Conservation (phyloP, 2,113 vertebrate species). For the Cariama cristata region DNA sequence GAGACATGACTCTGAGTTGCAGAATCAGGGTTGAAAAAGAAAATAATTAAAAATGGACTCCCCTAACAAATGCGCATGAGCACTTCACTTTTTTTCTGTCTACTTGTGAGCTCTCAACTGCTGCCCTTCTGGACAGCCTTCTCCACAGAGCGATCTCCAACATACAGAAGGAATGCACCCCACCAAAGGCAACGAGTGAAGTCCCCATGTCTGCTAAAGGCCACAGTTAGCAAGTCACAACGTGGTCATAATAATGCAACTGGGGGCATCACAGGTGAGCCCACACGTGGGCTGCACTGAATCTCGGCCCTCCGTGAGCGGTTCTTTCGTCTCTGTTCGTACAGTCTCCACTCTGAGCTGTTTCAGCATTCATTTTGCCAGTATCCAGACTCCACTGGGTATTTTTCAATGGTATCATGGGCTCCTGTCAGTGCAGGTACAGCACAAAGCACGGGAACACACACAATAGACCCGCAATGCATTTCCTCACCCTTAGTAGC, state of each 20-base stretch:
- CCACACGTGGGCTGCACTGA: rapidly evolving
- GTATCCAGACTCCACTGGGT: neutral
- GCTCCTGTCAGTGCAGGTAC: neutral
- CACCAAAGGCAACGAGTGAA: neutral
- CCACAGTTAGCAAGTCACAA: neutral
- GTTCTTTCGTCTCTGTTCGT: neutral
- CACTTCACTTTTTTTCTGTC: neutral
- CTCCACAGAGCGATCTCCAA: neutral
- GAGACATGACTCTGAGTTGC: neutral
- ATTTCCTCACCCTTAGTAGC: neutral
- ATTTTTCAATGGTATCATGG: neutral
- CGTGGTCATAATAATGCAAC: neutral
- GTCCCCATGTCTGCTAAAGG: neutral
- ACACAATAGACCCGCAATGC: rapidly evolving
- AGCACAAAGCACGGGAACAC: neutral
- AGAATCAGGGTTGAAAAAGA: neutral
- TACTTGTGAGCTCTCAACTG: neutral
- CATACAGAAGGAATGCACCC: neutral
- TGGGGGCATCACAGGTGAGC: neutral
- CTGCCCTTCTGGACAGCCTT: neutral
- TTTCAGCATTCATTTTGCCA: neutral
- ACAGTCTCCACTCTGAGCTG: neutral
- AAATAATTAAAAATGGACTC: neutral
- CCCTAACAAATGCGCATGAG: rapidly evolving
- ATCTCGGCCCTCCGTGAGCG: rapidly evolving